A percentile compares a stretch with the other conserved stretches of the same genome.
These are phyloP conservation scores for cattle (Bos taurus) DNA, from an alignment of 2,113 vertebrate species.

Conservation along the genomic window DNA sequence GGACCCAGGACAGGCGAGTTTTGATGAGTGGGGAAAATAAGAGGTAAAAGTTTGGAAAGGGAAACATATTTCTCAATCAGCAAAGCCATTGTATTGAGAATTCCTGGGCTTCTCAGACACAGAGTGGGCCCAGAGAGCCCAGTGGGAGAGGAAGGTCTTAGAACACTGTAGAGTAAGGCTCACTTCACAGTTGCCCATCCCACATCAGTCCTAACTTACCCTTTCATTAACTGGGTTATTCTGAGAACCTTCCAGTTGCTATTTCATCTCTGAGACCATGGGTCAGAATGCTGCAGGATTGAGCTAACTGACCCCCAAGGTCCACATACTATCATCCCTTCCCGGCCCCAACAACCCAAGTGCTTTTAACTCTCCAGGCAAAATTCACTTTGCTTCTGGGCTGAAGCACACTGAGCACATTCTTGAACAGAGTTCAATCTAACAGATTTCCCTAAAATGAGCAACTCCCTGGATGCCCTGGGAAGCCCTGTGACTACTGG, in stretches of 20 bases:
- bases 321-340: not conserved
- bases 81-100: not conserved
- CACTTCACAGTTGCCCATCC: not conserved
- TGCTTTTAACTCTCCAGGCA: slow-evolving; percentile 60
- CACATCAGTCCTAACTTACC: not conserved
- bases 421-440: slow-evolving; percentile 76
- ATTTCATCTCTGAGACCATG: not conserved
- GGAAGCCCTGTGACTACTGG: slow-evolving; percentile 62
- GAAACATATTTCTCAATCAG: not conserved
- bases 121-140: not conserved
- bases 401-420: slow-evolving; percentile 59
- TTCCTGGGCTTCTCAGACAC: not conserved
- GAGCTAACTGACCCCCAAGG: not conserved
- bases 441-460: slow-evolving; percentile 73
- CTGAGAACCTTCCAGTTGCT: not conserved
- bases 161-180: not conserved
- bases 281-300: not conserved
- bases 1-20: not conserved
- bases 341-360: not conserved
- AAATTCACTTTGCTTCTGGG: slow-evolving; percentile 57
- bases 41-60: not conserved
- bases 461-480: slow-evolving; percentile 69
- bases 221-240: not conserved
- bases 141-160: not conserved
- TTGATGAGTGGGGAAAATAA: not conserved